Evolutionary conservation across 2,113 vertebrate genomes (phyloP).

Genomic region (Heloderma charlesbogerti): DNA sequence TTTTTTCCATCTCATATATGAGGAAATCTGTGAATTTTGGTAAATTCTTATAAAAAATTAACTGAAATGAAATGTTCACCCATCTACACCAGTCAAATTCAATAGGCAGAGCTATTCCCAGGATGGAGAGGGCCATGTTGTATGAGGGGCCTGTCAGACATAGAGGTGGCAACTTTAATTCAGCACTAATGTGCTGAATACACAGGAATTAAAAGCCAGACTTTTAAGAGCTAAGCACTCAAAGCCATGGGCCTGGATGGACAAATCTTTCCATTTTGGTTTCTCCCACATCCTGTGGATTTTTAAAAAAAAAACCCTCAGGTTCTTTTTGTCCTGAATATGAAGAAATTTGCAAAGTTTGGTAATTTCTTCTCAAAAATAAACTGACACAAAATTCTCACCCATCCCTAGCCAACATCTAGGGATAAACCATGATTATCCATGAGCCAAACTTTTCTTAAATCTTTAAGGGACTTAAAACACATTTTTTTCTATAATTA

Average conservation of each 20-base stretch:
- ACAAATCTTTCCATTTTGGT: too few species aligned
- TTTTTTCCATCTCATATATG: too few species aligned
- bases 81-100: neutral
- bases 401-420: neutral
- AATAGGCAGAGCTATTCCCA: neutral
- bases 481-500: slow-evolving; percentile 5
- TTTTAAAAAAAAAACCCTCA: too few species aligned
- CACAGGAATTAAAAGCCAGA: too few species aligned
- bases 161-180: neutral
- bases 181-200: neutral
- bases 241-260: too few species aligned
- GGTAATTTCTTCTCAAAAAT: neutral
- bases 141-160: neutral
- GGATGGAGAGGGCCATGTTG: neutral
- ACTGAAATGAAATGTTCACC: neutral
- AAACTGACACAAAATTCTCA: too few species aligned
- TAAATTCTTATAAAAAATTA: neutral
- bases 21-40: neutral
- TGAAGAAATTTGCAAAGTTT: too few species aligned
- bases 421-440: neutral
- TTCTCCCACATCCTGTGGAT: too few species aligned
- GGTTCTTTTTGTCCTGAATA: too few species aligned
- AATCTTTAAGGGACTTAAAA: neutral
- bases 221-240: too few species aligned
- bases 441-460: neutral